phyloP scores from a whole-genome alignment of 2,888 invertebrate genomes.

The Melipona bicolor region DNA sequence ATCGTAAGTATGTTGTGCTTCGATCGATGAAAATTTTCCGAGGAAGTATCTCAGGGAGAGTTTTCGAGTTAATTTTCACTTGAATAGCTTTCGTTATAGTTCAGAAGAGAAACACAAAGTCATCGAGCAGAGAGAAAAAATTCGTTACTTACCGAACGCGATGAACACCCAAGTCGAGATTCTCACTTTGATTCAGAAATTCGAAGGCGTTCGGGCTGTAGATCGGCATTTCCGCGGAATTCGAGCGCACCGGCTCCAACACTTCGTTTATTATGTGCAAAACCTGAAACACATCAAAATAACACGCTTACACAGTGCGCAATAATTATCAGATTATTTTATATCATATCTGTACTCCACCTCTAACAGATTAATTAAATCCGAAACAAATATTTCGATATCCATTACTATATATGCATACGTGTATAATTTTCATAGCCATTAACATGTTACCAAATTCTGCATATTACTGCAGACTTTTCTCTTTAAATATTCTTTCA shows the following conservation, averaged over 20 bases:
- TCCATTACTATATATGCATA: too few relatives aligned
- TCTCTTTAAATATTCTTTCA: too few relatives aligned
- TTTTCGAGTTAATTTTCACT: not conserved
- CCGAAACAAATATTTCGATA: not conserved
- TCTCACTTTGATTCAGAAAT: slow-evolving; percentile 91
- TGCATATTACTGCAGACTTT: too few relatives aligned
- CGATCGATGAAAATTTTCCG: not conserved
- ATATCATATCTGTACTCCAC: not conserved
- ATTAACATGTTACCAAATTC: too few relatives aligned
- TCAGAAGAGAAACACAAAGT: not conserved
- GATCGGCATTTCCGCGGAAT: slow-evolving; percentile 86
- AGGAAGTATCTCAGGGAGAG: not conserved
- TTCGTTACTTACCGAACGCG: slow-evolving; percentile 88
- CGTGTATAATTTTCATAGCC: too few relatives aligned
- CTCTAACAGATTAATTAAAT: not conserved
- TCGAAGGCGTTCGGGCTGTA: slow-evolving; percentile 93
- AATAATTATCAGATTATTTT: not conserved
- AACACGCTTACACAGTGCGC: not conserved
- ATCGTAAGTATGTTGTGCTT: not conserved
- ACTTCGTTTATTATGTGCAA: slow-evolving; percentile 95
- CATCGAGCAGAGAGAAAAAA: not conserved
- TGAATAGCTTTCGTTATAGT: not conserved
- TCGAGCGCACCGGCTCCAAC: slow-evolving; percentile 89
- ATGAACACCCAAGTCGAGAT: slow-evolving; percentile 89
- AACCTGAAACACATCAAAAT: slow-evolving; percentile 86